These are phyloP conservation scores for Tympanuchus pallidicinctus DNA, from an alignment of 2,113 vertebrate species.

Conservation along the genomic window DNA sequence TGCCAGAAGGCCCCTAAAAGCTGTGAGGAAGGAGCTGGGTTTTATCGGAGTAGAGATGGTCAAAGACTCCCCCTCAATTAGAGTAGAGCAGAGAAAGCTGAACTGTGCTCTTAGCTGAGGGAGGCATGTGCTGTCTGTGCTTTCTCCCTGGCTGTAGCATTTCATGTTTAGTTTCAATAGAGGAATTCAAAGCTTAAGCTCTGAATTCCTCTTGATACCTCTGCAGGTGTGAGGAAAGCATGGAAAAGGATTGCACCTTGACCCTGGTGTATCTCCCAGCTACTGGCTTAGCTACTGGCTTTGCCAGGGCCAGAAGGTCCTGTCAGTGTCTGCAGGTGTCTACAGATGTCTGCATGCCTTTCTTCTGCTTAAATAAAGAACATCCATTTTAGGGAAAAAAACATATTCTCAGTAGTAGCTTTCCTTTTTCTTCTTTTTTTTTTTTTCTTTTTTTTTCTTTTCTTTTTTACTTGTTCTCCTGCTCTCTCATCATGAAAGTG, in stretches of 20 bases:
- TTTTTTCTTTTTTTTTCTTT: neutral
- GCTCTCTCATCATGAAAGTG: neutral
- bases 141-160: neutral
- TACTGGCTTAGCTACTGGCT: neutral
- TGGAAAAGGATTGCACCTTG: fast-evolving
- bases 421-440: neutral
- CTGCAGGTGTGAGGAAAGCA: neutral
- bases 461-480: neutral
- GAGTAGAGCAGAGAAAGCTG: neutral
- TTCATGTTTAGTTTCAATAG: neutral
- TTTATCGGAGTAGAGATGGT: neutral
- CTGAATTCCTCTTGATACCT: neutral
- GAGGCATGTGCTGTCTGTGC: neutral
- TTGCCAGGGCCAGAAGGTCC: neutral
- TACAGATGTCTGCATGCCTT: neutral
- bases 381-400: neutral
- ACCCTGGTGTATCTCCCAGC: neutral
- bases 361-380: neutral
- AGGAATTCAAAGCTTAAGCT: neutral
- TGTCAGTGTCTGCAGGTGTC: neutral
- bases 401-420: neutral
- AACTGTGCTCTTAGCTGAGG: neutral
- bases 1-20: neutral
- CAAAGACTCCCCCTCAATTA: neutral
- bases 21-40: neutral